Conservation (phyloP, 2,113 vertebrate species). For the Dendrocopos noguchii region DNA sequence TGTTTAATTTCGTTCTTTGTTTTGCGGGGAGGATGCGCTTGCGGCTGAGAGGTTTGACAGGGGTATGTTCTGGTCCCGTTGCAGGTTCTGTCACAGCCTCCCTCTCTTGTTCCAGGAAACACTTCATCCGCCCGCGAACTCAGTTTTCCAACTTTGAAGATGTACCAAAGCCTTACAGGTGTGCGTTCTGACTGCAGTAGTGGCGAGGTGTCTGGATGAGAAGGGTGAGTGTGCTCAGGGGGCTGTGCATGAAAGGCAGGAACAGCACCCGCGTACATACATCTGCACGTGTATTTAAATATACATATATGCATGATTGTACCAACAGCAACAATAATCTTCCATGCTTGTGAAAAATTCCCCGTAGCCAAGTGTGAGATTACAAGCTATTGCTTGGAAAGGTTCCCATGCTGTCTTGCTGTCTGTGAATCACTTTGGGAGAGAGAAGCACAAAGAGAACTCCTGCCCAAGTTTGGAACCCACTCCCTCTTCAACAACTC, state of each 20-base stretch:
- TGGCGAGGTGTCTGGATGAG: fast-evolving
- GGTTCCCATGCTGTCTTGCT: not conserved
- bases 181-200: too few relatives aligned
- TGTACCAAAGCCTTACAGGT: not conserved
- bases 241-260: not conserved
- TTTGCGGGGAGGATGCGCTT: not conserved
- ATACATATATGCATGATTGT: too few relatives aligned
- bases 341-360: not conserved
- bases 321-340: not conserved
- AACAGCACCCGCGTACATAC: not conserved
- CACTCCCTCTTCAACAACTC: not conserved
- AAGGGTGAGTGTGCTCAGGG: not conserved
- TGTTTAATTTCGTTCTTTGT: constrained; percentile 20
- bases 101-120: not conserved
- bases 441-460: not conserved
- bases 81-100: not conserved
- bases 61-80: not conserved
- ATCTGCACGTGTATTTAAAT: not conserved
- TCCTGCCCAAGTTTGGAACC: not conserved
- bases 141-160: not conserved
- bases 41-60: not conserved
- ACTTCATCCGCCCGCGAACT: not conserved
- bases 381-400: not conserved
- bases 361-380: not conserved
- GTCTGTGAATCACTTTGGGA: not conserved